Conservation (phyloP, 2,888 invertebrate species). For the Synergus umbraculus region DNA sequence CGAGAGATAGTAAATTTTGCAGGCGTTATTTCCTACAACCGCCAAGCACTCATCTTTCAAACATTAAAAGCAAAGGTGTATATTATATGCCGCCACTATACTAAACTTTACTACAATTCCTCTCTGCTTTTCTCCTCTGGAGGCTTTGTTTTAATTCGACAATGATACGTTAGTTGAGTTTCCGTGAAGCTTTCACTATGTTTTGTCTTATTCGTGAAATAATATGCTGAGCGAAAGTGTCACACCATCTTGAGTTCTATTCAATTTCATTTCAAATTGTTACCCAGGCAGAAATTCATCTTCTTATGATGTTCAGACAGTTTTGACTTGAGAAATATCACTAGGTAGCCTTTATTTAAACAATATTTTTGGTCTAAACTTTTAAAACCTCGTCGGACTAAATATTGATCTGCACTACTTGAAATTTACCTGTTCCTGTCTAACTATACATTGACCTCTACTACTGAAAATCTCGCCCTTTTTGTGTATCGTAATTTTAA, state of each 20-base stretch:
- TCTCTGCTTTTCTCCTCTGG: background rate
- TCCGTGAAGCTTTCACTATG: background rate
- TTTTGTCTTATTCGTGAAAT: background rate
- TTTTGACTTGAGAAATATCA: no score
- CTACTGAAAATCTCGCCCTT: no score
- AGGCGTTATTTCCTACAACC: background rate
- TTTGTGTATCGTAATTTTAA: no score
- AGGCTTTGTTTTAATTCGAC: constrained; percentile 22
- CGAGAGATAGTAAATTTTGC: constrained; percentile 57
- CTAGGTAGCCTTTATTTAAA: no score
- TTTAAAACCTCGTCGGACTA: no score
- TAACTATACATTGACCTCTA: no score
- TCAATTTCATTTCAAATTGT: background rate
- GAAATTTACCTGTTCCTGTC: no score
- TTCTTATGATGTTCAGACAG: no score
- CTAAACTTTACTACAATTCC: background rate
- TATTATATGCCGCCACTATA: background rate
- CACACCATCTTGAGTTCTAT: background rate
- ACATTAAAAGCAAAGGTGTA: constrained; percentile 1
- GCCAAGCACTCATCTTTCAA: background rate
- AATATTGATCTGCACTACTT: no score
- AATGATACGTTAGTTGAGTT: constrained; percentile 19
- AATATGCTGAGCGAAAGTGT: background rate
- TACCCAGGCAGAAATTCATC: background rate
- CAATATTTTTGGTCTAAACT: no score